phyloP scores from a whole-genome alignment of 1,140 invertebrate genomes.

The Zaprionus africanus region DNA sequence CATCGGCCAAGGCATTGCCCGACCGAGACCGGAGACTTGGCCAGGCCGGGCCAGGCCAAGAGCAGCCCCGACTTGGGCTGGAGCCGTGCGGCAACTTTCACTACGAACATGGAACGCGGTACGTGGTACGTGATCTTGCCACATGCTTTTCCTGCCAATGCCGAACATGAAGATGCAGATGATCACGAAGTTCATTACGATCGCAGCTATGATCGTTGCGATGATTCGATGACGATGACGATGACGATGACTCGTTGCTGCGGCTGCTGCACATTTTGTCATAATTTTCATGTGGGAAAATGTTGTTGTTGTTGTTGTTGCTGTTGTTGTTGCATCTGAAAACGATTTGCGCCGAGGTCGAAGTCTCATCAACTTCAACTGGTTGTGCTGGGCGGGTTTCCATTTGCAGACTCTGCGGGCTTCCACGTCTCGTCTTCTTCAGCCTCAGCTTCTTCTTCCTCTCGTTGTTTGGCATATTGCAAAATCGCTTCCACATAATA shows the following conservation, averaged over 20 bases:
- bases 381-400: slow-evolving; percentile 43
- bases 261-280: slow-evolving; percentile 58
- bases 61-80: neutral
- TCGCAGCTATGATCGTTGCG: slow-evolving; percentile 9
- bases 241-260: slow-evolving; percentile 42
- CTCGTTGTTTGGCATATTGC: slow-evolving; percentile 49
- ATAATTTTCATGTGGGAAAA: slow-evolving; percentile 76
- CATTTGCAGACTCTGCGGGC: slow-evolving; percentile 25
- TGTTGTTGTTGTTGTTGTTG: slow-evolving; percentile 30
- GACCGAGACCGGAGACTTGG: slow-evolving; percentile 5
- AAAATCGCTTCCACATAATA: slow-evolving; percentile 68
- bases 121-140: slow-evolving; percentile 41
- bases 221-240: slow-evolving; percentile 29
- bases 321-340: slow-evolving; percentile 21
- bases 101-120: slow-evolving; percentile 33
- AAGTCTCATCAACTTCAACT: slow-evolving; percentile 30
- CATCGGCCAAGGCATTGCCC: slow-evolving; percentile 57
- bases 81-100: slow-evolving; percentile 41
- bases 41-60: slow-evolving; percentile 22
- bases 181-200: slow-evolving; percentile 17
- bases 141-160: slow-evolving; percentile 46
- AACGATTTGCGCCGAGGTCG: slow-evolving; percentile 28
- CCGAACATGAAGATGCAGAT: neutral
- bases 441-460: neutral
- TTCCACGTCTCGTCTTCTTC: slow-evolving; percentile 5